These are phyloP conservation scores for Ladona fulva DNA, from an alignment of 1,140 invertebrate genomes.

Conservation along the genomic window DNA sequence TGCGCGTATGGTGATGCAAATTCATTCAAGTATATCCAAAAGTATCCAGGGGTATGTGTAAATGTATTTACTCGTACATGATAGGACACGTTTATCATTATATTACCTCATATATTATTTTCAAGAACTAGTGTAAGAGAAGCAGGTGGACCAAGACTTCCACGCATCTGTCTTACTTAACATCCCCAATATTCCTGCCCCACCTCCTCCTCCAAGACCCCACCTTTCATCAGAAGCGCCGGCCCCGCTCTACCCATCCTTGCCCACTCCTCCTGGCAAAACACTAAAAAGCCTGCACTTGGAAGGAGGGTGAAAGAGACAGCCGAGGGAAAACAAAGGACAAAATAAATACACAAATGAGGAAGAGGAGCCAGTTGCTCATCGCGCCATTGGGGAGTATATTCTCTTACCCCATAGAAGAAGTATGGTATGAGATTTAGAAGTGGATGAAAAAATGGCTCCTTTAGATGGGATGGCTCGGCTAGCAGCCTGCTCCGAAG, in stretches of 20 bases:
- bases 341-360: constrained; percentile 3
- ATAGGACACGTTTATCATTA: too few relatives aligned
- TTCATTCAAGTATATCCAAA: too few relatives aligned
- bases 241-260: not conserved
- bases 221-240: not conserved
- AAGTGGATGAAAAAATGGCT: not conserved
- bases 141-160: not conserved
- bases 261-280: not conserved
- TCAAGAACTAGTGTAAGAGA: not conserved
- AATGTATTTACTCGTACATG: too few relatives aligned
- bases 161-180: not conserved
- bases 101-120: too few relatives aligned
- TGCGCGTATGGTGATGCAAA: too few relatives aligned
- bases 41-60: too few relatives aligned
- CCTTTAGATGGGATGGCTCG: not conserved
- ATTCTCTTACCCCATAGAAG: not conserved
- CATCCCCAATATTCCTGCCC: not conserved
- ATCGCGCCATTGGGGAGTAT: not conserved
- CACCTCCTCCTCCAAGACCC: not conserved
- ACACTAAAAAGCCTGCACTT: not conserved
- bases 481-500: too few relatives aligned
- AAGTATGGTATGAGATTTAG: not conserved
- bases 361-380: not conserved
- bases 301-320: not conserved
- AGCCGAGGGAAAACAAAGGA: not conserved